Conservation (phyloP, 2,113 vertebrate species). For the Odontesthes bonariensis region DNA sequence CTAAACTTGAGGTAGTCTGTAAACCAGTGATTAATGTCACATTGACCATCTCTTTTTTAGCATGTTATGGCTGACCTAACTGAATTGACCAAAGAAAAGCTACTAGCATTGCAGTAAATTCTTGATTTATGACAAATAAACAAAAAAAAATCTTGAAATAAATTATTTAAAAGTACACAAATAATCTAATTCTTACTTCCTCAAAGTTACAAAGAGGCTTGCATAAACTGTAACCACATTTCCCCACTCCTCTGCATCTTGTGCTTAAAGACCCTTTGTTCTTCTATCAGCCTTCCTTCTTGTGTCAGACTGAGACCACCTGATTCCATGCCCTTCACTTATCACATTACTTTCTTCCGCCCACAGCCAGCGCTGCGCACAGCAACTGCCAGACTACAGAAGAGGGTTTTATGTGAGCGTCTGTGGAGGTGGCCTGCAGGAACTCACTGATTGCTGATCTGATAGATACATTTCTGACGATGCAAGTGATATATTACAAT, state of each 20-base stretch:
- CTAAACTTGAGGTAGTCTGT: background rate
- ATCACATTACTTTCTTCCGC: constrained; percentile 39
- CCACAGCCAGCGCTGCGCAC: constrained; percentile 23
- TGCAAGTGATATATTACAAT: constrained; percentile 51
- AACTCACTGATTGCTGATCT: constrained; percentile 41
- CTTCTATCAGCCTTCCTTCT: background rate
- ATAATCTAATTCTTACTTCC: background rate
- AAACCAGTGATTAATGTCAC: background rate
- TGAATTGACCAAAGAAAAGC: too few relatives aligned
- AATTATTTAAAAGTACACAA: background rate
- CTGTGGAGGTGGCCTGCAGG: constrained; percentile 24
- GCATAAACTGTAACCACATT: background rate
- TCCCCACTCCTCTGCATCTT: constrained; percentile 14
- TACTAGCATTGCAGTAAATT: too few relatives aligned
- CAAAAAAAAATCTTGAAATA: background rate
- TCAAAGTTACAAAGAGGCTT: background rate
- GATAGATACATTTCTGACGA: constrained; percentile 37
- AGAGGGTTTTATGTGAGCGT: background rate
- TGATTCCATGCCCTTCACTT: constrained; percentile 46
- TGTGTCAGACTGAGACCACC: constrained; percentile 26
- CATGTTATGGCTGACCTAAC: too few relatives aligned
- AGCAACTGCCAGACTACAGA: constrained; percentile 25
- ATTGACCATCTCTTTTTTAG: too few relatives aligned
- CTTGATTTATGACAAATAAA: too few relatives aligned
- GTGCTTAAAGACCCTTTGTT: constrained; percentile 20